Conservation (phyloP, 2,113 vertebrate genomes). For the Dipodomys ordii region DNA sequence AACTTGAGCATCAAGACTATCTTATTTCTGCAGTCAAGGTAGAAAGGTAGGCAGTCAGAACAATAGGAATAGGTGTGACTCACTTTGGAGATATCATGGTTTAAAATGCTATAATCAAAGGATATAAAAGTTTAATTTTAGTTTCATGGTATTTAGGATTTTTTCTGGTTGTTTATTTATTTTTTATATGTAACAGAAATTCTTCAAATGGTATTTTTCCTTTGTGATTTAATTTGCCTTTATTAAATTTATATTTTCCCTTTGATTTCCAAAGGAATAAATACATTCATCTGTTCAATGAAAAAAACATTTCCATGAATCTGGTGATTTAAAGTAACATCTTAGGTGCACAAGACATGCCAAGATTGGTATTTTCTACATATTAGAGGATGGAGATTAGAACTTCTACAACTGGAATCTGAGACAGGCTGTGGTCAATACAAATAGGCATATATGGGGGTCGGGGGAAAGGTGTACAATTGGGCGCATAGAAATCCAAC, state of each 20-base stretch:
- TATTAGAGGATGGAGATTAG: background rate
- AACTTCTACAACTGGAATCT: background rate
- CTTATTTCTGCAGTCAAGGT: background rate
- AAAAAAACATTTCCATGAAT: background rate
- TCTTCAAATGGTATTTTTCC: background rate
- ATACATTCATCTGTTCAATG: constrained; percentile 16
- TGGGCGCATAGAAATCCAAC: background rate
- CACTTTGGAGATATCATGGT: background rate
- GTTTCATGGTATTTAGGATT: background rate
- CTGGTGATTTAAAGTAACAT: background rate
- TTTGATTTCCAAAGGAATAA: background rate
- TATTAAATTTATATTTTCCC: background rate
- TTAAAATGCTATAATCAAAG: constrained; percentile 28
- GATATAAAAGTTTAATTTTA: constrained; percentile 18
- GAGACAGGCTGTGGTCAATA: background rate
- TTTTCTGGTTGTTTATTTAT: background rate
- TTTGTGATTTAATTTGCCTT: constrained; percentile 2
- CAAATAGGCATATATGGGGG: background rate
- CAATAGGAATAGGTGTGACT: background rate
- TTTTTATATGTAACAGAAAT: background rate
- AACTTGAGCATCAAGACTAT: background rate
- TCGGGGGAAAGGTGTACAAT: background rate
- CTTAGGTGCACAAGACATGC: background rate
- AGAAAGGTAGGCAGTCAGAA: background rate
- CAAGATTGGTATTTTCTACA: background rate